Base-by-base conservation (phyloP, 1,140 invertebrate species). In the Vanessa atalanta region DNA sequence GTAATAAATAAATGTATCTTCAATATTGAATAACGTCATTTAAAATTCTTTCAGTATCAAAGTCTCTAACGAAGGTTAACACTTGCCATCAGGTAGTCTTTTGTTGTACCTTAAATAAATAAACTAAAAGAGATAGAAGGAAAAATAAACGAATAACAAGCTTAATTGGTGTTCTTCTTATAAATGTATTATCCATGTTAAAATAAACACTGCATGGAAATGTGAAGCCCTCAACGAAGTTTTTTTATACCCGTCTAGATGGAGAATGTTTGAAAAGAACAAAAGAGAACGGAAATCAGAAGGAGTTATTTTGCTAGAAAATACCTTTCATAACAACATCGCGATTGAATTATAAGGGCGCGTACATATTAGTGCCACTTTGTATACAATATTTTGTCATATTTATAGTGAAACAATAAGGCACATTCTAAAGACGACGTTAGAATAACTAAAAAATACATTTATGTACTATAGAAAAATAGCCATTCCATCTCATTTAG, bases 231-330 rank as follows among this genome's bases (percentile, higher is more conserved):
- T 20, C 6, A n/a, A 7, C n/a, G 23, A 60, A 60, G 55, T 60
- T 60, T 60, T 60, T 60, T 60, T 60, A n/a, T 60, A 60, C n/a
- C 6, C 15, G n/a, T 53, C 15, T 53, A 60, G 20, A 60, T 60
- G 11, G 55, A 26, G 9, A 60, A 60, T 60, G 55, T 60, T 60
- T 26, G 11, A 60, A 23, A 60, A 60, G 55, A 60, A 60, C 55
- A 60, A 60, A 60, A 60, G 55, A 23, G 23, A 60, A 60, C 55
- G 55, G 55, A 60, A 13, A 60, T 60, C 55, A 60, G 23, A 60
- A 60, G 55, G 23, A 60, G 55, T 31, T 60, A 60, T 60, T 53
- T 60, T 20, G 55, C 55, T 14, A 12, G 20, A 23, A 60, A 60
- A 60, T 60, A 60, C 55, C 20, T 5, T 60, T 26, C 20, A 60